These are phyloP conservation scores for Camelus dromedarius DNA, from an alignment of 2,113 vertebrate genomes.

Conservation along the genomic window DNA sequence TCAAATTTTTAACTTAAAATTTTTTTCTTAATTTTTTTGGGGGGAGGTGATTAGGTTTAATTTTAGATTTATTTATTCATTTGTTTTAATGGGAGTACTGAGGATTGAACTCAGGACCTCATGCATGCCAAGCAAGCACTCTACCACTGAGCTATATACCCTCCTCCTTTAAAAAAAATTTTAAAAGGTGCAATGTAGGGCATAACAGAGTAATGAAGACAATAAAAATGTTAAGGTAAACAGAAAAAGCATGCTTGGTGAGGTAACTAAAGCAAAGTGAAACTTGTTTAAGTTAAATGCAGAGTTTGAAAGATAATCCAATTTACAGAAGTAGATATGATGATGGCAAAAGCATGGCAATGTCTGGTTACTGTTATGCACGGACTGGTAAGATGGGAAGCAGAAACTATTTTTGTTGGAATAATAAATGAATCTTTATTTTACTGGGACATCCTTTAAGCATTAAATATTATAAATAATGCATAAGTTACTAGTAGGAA, in stretches of 20 bases:
- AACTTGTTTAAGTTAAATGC: neutral
- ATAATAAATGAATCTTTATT: neutral
- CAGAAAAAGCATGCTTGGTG: neutral
- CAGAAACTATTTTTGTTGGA: neutral
- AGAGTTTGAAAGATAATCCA: neutral
- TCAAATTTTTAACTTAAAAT: too few species aligned
- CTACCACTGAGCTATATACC: too few species aligned
- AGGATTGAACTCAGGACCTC: too few species aligned
- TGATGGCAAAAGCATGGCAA: neutral
- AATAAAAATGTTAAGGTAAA: neutral
- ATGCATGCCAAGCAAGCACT: too few species aligned
- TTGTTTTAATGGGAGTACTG: too few species aligned
- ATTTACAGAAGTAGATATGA: neutral
- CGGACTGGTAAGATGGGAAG: neutral
- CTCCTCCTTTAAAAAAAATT: neutral
- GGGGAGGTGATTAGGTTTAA: too few species aligned
- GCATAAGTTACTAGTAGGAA: neutral
- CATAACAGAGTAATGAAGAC: neutral
- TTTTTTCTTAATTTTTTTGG: too few species aligned
- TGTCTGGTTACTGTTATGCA: neutral
- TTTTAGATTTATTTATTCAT: too few species aligned
- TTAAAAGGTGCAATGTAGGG: neutral
- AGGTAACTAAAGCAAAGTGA: neutral
- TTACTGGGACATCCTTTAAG: neutral
- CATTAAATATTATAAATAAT: neutral